Evolutionary conservation across 2,888 invertebrate genomes (phyloP), one percentile per base, ranked within the genome.

Genomic region (Eristalinus aeneus): DNA sequence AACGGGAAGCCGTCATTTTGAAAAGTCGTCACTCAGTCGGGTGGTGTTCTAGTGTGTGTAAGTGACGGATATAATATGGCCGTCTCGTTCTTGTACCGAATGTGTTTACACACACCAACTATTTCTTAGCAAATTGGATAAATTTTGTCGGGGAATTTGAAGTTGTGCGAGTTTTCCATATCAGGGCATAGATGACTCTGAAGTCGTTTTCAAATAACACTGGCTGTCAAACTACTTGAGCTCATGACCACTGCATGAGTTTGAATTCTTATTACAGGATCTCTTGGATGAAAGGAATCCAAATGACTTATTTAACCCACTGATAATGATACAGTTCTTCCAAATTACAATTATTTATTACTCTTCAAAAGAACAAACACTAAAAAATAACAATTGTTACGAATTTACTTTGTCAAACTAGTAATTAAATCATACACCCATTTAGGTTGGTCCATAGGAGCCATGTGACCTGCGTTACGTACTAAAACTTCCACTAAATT

Each of bases 391-490:
- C 20, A 10, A 20, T 22, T n/a, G n/a, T n/a, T n/a, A 22, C 10
- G 22, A 23, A 23, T 20, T 46, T 56, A 23, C 56, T 56, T 56
- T 22, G 85, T 95, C 89, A 96, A 95, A 87, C 95, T 93, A 46
- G 94, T 94, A 60, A 97, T 96, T 91, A 97, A 93, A 91, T 96
- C 95, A 22, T 95, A 93, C 2, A 96, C 95, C 95, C 96, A 96
- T 89, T 95, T 94, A 0, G 97, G 96, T 90, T 97, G 96, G 92
- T 97, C 96, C 34, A 94, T 93, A 0, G 97, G 96, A 9, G 96
- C 96, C 95, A 97, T 96, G 89, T 97, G 97, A 0, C 97, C 97
- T 11, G 97, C 96, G 92, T 96, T 94, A 81, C 97, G 93, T 0
- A 97, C 95, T 92, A 97, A 91, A 2, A 96, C 94, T 91, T 96